These are phyloP conservation scores for Nymphicus hollandicus DNA, from an alignment of 2,113 vertebrate species.

Conservation along the genomic window DNA sequence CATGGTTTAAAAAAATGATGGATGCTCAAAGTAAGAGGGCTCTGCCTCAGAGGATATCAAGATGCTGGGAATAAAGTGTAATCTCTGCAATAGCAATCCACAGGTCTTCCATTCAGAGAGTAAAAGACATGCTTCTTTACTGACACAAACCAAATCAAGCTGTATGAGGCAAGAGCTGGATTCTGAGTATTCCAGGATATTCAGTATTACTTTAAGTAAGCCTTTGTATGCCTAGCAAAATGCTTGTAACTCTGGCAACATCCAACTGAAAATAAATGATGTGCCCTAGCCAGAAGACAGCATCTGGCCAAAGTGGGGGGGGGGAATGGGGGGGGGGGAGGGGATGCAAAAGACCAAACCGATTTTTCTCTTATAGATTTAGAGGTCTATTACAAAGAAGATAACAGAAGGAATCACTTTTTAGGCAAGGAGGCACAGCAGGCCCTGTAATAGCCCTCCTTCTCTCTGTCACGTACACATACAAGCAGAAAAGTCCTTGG, in stretches of 20 bases:
- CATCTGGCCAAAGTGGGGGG: background rate
- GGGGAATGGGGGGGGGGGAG: background rate
- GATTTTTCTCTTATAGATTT: background rate
- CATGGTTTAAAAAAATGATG: conserved; percentile 10
- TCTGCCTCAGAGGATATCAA: background rate
- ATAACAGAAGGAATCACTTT: background rate
- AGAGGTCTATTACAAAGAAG: background rate
- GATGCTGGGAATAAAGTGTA: background rate
- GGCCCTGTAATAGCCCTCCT: background rate
- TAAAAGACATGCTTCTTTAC: background rate
- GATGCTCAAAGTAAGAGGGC: background rate
- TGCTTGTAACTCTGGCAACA: background rate
- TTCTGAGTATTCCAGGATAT: background rate
- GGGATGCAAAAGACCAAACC: background rate
- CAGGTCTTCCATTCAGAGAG: background rate
- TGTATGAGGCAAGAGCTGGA: background rate
- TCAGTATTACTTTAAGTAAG: background rate
- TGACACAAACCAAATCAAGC: background rate
- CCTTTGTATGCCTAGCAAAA: background rate
- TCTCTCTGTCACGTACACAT: background rate
- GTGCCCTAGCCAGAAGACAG: background rate
- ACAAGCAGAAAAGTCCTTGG: background rate
- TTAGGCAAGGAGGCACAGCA: background rate
- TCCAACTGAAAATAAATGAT: background rate
- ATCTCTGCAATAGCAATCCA: background rate